Evolutionary conservation across 64 coral and sea anemone genomes (phyloP).

Genomic region (Actinia equina): DNA sequence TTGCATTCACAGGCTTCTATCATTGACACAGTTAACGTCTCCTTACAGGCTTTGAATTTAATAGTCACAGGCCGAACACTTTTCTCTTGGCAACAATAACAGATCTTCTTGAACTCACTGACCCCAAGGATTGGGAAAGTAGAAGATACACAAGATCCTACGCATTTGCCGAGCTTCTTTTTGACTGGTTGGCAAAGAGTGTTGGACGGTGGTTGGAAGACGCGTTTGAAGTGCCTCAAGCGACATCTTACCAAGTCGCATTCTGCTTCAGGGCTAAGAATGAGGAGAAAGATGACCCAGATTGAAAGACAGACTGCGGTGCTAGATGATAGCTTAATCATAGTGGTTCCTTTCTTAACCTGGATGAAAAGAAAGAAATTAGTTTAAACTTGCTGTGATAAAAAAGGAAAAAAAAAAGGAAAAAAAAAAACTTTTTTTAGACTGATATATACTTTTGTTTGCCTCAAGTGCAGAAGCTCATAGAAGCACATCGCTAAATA

Average conservation of each 20-base stretch:
- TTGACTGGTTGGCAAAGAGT: background rate
- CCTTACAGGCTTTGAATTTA: slow-evolving; percentile 11
- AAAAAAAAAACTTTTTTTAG: too few species aligned
- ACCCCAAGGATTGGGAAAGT: background rate
- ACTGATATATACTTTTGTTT: too few species aligned
- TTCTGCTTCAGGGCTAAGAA: background rate
- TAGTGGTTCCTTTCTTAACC: background rate
- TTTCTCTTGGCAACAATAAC: background rate
- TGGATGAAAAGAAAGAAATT: background rate
- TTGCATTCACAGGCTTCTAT: slow-evolving; percentile 11
- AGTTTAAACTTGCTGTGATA: background rate
- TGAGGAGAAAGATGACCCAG: background rate
- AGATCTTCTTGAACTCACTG: slow-evolving; percentile 20
- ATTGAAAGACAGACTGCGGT: background rate
- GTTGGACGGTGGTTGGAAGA: background rate
- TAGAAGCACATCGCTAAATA: too few species aligned
- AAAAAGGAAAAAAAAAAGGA: too few species aligned
- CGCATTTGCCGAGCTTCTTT: background rate
- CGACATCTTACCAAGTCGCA: background rate
- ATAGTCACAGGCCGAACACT: background rate
- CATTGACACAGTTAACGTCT: background rate
- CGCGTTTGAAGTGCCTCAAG: background rate
- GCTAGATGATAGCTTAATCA: background rate
- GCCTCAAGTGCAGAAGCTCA: too few species aligned
- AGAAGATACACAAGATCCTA: background rate